A percentile compares a stretch with the other conserved stretches of the same genome.
These are phyloP conservation scores for Whitmania pigra DNA, from an alignment of 1,140 invertebrate genomes.

Conservation along the genomic window DNA sequence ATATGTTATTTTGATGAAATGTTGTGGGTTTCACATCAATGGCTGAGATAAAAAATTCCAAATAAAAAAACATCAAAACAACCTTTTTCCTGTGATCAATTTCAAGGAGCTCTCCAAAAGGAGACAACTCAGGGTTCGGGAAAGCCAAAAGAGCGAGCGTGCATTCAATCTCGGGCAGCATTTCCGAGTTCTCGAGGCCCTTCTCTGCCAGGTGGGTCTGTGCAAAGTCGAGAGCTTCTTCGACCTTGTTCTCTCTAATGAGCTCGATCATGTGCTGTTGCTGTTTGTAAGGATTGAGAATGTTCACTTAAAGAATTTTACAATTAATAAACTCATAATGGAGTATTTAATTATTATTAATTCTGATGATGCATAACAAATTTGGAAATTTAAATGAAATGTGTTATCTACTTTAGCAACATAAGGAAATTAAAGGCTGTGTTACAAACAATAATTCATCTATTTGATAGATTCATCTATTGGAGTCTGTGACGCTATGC, in stretches of 20 bases:
- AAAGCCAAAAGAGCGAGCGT: conserved; percentile 89
- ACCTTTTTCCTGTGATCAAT: conserved; percentile 59
- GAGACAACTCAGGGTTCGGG: conserved; percentile 83
- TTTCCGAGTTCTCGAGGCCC: conserved; percentile 67
- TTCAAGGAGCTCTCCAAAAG: conserved; percentile 79
- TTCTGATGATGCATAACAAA: no score
- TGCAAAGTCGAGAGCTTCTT: conserved; percentile 86
- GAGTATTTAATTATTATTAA: no score
- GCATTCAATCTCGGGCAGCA: conserved; percentile 51
- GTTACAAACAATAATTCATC: no score
- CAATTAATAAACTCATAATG: no score
- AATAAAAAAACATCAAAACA: conserved; percentile 21
- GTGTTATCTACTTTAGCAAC: no score
- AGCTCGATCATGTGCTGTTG: conserved; percentile 89
- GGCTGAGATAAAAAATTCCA: not conserved
- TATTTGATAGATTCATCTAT: no score
- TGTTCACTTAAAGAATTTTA: not conserved
- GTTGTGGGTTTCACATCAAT: not conserved
- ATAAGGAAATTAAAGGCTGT: no score
- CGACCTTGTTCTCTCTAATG: conserved; percentile 75
- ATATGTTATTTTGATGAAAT: no score
- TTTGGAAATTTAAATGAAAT: no score
- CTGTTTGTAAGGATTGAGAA: conserved; percentile 41
- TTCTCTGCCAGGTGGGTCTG: conserved; percentile 79
- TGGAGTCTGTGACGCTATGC: no score